Conservation (phyloP, 1,140 invertebrate species). For the Bilobella aurantiaca region DNA sequence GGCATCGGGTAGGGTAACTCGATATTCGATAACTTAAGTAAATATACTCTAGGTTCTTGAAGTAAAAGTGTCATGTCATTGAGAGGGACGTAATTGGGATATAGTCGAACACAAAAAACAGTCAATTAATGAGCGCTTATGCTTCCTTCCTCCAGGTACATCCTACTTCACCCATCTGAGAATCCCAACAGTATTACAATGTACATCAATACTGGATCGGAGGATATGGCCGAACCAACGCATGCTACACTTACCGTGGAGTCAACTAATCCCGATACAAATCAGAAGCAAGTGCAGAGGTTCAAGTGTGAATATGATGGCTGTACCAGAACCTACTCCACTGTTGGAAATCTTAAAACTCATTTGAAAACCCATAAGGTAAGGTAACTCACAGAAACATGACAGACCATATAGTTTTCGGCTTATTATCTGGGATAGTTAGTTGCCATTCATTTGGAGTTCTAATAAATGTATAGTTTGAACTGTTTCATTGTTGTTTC, state of each 20-base stretch:
- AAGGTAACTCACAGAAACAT: slow-evolving; percentile 36
- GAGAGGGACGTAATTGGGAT: too few species aligned
- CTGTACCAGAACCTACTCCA: slow-evolving; percentile 81
- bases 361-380: slow-evolving; percentile 96
- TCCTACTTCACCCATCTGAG: not conserved
- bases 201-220: not conserved
- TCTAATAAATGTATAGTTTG: not conserved
- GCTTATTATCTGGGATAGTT: slow-evolving; percentile 18
- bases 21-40: not conserved
- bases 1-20: too few species aligned
- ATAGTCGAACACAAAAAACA: too few species aligned
- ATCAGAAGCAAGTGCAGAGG: slow-evolving; percentile 11
- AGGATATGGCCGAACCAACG: not conserved
- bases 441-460: too few species aligned
- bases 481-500: slow-evolving; percentile 37
- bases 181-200: not conserved
- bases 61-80: not conserved
- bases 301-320: slow-evolving; percentile 70
- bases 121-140: too few species aligned
- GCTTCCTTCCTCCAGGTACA: not conserved
- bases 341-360: slow-evolving; percentile 83
- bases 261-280: not conserved
- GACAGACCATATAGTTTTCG: slow-evolving; percentile 17
- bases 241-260: slow-evolving; percentile 2
- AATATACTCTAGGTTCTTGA: not conserved